Conservation (phyloP, 2,113 vertebrate species). For the Pipa parva region DNA sequence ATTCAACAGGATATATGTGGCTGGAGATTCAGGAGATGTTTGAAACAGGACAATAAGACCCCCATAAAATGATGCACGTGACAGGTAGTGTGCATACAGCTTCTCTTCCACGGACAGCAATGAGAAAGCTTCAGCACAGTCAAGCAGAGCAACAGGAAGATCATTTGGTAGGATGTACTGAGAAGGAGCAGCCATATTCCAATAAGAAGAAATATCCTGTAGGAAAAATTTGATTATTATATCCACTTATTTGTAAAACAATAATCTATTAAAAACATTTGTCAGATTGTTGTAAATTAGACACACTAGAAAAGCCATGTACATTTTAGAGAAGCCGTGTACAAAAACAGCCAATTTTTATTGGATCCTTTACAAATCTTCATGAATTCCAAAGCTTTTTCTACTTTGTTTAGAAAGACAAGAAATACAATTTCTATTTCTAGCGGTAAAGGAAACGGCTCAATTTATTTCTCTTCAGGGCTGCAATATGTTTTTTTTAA, state of each 20-base stretch:
- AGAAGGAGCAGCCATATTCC: conserved; percentile 63
- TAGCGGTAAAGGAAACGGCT: too few relatives aligned
- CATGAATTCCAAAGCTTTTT: too few relatives aligned
- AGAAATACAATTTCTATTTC: too few relatives aligned
- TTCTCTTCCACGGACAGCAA: conserved; percentile 77
- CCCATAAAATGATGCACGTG: conserved; percentile 80
- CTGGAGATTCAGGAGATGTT: conserved; percentile 81
- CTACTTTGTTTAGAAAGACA: too few relatives aligned
- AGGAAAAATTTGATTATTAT: not conserved
- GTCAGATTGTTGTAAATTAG: too few relatives aligned
- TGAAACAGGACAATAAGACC: conserved; percentile 81
- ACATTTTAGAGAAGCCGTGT: too few relatives aligned
- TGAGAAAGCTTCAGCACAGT: conserved; percentile 77
- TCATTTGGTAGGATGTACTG: conserved; percentile 88
- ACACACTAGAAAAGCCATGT: not conserved
- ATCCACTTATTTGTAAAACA: not conserved
- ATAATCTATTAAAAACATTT: not conserved
- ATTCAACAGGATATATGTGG: conserved; percentile 80
- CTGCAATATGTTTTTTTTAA: too few relatives aligned
- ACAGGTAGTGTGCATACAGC: conserved; percentile 80
- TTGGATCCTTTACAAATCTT: too few relatives aligned
- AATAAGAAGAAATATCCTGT: not conserved
- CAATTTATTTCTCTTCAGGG: too few relatives aligned
- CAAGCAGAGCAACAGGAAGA: conserved; percentile 74
- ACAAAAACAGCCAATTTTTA: too few relatives aligned